Conservation (phyloP, 2,113 vertebrate species). For the Pterophyllum scalare region DNA sequence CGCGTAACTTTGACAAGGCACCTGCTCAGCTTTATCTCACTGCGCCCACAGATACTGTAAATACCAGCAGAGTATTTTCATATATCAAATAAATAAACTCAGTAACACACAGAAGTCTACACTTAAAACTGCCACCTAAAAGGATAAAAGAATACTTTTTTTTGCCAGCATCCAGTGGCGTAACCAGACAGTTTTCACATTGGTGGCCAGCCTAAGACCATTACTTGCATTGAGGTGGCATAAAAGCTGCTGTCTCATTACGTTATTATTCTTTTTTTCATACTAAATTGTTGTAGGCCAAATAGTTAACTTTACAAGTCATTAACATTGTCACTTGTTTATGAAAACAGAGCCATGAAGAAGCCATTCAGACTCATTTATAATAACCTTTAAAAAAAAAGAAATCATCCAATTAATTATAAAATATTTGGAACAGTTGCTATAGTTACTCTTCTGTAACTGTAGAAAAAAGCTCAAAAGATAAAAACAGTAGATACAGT, state of each 20-base stretch:
- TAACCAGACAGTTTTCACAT: neutral
- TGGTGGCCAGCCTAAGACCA: neutral
- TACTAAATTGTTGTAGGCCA: neutral
- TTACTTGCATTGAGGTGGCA: neutral
- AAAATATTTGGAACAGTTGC: too few relatives aligned
- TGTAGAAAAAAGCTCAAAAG: too few relatives aligned
- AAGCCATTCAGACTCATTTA: neutral
- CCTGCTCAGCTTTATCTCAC: slow-evolving; percentile 53
- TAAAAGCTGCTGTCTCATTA: neutral
- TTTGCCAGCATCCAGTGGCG: neutral
- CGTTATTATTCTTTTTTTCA: neutral
- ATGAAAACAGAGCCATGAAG: neutral
- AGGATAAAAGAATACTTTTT: neutral
- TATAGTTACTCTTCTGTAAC: too few relatives aligned
- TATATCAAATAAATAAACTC: slow-evolving; percentile 45
- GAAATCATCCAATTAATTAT: too few relatives aligned
- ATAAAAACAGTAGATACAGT: too few relatives aligned
- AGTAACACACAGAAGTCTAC: slow-evolving; percentile 25
- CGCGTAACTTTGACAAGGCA: slow-evolving; percentile 48
- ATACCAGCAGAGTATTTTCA: slow-evolving; percentile 48
- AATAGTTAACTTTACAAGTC: neutral
- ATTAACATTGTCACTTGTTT: neutral
- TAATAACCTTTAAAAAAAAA: too few relatives aligned
- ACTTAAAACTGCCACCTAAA: slow-evolving; percentile 28
- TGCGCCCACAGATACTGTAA: slow-evolving; percentile 53